phyloP scores from a whole-genome alignment of 2,113 vertebrate species.

The Podiceps cristatus region DNA sequence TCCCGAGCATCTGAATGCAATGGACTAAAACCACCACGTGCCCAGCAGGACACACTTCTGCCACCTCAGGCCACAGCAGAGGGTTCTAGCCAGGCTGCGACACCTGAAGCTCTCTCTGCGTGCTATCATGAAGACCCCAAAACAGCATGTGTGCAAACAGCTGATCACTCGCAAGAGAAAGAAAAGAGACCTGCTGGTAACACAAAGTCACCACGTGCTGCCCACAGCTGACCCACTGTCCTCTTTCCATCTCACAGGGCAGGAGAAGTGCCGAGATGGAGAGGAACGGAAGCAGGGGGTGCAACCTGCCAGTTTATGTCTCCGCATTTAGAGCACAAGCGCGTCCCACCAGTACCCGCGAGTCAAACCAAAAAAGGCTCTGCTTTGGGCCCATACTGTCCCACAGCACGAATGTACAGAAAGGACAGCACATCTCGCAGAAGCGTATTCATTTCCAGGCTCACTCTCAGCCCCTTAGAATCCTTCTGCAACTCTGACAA shows the following conservation, averaged over 20 bases:
- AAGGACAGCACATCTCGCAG: background rate
- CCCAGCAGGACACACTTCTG: background rate
- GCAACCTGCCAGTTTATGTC: rapidly evolving
- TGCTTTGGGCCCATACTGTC: too few species aligned
- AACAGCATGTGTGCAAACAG: background rate
- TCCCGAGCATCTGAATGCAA: background rate
- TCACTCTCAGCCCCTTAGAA: background rate
- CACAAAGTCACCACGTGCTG: background rate
- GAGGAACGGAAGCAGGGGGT: rapidly evolving
- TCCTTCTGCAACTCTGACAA: background rate
- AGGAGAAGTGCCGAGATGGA: background rate
- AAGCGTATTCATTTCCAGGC: background rate
- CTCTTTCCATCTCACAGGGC: background rate
- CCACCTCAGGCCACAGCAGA: background rate
- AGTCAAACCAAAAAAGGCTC: background rate
- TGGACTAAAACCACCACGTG: rapidly evolving
- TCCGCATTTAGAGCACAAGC: background rate
- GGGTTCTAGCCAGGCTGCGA: background rate
- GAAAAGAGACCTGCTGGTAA: background rate
- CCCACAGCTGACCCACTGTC: background rate
- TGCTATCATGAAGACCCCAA: background rate
- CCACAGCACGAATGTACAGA: rapidly evolving
- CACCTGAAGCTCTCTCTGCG: background rate
- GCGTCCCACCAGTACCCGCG: rapidly evolving
- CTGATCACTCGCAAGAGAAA: background rate